Percentiles rank a stretch among this genome's conserved stretches.
Evolutionary conservation across 2,888 invertebrate species (phyloP).

Genomic region (Rhagonycha lutea): DNA sequence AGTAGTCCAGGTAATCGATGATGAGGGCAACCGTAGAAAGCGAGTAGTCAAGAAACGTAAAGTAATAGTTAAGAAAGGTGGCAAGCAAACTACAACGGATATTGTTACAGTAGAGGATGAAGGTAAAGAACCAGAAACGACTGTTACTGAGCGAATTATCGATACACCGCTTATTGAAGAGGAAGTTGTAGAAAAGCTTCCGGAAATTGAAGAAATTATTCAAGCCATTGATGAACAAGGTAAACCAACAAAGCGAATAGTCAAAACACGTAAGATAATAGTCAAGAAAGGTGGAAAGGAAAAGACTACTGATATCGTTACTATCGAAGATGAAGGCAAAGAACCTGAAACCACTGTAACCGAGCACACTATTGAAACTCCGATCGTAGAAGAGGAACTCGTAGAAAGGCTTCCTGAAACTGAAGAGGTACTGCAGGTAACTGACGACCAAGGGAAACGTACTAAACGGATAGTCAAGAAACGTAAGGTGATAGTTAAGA

Average conservation of each 20-base stretch:
- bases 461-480: constrained; percentile 45
- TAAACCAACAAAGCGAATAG: constrained; percentile 37
- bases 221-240: constrained; percentile 49
- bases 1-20: not conserved
- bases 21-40: constrained; percentile 25
- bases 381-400: constrained; percentile 33
- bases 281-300: constrained; percentile 42
- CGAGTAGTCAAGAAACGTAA: constrained; percentile 51
- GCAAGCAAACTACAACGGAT: constrained; percentile 51
- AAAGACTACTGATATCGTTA: constrained; percentile 43
- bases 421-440: constrained; percentile 39
- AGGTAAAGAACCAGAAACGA: constrained; percentile 45
- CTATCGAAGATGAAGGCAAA: constrained; percentile 50
- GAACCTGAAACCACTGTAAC: constrained; percentile 50
- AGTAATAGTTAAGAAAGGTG: constrained; percentile 34
- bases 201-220: constrained; percentile 37
- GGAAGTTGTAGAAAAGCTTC: constrained; percentile 24
- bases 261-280: constrained; percentile 32
- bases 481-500: constrained; percentile 39
- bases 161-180: constrained; percentile 31
- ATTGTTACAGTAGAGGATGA: constrained; percentile 49
- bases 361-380: not conserved
- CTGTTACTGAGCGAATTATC: constrained; percentile 40
- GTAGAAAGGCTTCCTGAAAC: constrained; percentile 49
- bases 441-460: constrained; percentile 37